These are phyloP conservation scores for Strigamia crassipes DNA, from an alignment of 2,888 invertebrate species.

Conservation along the genomic window DNA sequence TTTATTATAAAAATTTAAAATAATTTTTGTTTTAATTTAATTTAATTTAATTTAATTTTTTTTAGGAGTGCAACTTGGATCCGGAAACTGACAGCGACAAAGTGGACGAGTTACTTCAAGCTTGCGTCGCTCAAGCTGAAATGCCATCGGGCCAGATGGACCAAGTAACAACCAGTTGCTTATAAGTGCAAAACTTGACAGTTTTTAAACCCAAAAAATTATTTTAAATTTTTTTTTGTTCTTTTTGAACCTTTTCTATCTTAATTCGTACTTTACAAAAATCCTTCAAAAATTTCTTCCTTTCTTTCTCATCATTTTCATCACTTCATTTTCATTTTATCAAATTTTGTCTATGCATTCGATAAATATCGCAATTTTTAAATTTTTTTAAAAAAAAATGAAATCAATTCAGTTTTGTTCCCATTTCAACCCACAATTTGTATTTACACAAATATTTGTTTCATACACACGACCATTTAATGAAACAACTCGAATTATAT, in stretches of 20 bases:
- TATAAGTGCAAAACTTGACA: background rate
- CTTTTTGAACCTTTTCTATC: background rate
- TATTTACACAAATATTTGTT: too few relatives aligned
- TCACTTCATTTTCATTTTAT: background rate
- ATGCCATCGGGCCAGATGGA: conserved; percentile 2
- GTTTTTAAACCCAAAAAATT: background rate
- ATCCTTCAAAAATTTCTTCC: too few relatives aligned
- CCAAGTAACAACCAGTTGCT: conserved; percentile 13
- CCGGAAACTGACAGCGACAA: conserved; percentile 36
- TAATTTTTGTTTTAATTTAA: background rate
- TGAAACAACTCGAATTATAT: too few relatives aligned
- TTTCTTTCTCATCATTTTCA: too few relatives aligned
- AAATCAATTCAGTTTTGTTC: too few relatives aligned
- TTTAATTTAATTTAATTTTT: background rate
- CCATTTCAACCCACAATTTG: too few relatives aligned
- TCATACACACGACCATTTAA: too few relatives aligned
- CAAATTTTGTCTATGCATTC: too few relatives aligned
- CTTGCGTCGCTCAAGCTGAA: conserved; percentile 44
- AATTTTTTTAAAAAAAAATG: too few relatives aligned
- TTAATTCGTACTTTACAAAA: too few relatives aligned
- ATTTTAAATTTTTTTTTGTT: background rate
- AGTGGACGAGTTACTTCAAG: conserved; percentile 24
- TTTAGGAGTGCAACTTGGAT: conserved; percentile 43
- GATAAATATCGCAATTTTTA: too few relatives aligned
- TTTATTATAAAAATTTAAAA: background rate